Evolutionary conservation across 1,140 invertebrate genomes (phyloP), one percentile per base, ranked within the genome.

Genomic region (Daktulosphaira vitifoliae): DNA sequence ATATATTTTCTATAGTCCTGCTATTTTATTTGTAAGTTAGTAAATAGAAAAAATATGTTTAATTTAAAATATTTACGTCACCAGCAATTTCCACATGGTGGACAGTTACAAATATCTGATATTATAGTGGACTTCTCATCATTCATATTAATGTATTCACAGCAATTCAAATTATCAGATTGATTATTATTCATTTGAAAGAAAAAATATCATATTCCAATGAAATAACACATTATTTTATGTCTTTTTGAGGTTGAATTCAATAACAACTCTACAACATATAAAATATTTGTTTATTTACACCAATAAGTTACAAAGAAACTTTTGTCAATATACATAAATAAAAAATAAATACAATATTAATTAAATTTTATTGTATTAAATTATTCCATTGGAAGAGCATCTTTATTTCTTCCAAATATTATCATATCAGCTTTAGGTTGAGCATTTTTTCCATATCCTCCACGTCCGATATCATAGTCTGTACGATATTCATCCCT

Each of bases 401-500:
- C 16, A n/a, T 62, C 56, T 49, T 67, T 39, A 2, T 62, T 62
- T 48, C 56, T 46, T 13, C 56, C 56, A 2, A 62, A 62, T 48
- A 62, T 62, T 26, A 62, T 46, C 56, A 62, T 48, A 39, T 62
- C 64, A 54, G 89, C 82, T 78, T 92, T 91, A 71, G 89, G 88
- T 68, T 88, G 86, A 66, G 96, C 84, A 65, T 95, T 87, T 79
- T 96, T 96, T 23, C 94, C 94, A 77, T 96, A 99, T 8, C 96
- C 96, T 46, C 96, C 96, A 75, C 96, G 78, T 1, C 95, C 96
- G 64, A 87, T 83, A 76, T 99, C 96, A 79, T 88, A 99, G 72
- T 99, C 96, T 67, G 91, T 95, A 75, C 96, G 80, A 73, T 98
- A 99, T 80, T 99, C 96, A 74, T 99, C 96, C 71, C 96, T 81